Conservation (phyloP, 1,140 invertebrate genomes). For the Carposina sasakii region DNA sequence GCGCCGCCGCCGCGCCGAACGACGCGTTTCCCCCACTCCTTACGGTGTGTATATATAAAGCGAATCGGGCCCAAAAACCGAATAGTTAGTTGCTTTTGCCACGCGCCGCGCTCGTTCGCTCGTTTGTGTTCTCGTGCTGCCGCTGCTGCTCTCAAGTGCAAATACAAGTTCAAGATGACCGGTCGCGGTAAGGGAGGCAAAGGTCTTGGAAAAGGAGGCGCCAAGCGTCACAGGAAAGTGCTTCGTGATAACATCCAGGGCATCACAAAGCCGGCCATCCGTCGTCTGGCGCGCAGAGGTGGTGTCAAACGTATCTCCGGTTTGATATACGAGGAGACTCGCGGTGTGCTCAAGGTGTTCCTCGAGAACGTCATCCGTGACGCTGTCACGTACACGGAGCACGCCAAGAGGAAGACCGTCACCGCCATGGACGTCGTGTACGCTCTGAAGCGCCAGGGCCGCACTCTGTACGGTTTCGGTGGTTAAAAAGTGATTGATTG, state of each 20-base stretch:
- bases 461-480: constrained; percentile 76
- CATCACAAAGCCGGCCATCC: constrained; percentile 29
- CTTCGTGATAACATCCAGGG: constrained; percentile 81
- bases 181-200: constrained; percentile 80
- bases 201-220: constrained; percentile 79
- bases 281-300: constrained; percentile 79
- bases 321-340: constrained; percentile 30
- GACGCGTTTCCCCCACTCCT: too few relatives aligned
- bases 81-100: too few relatives aligned
- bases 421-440: constrained; percentile 92
- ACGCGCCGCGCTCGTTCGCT: too few relatives aligned
- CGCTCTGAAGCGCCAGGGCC: constrained; percentile 85
- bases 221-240: constrained; percentile 78
- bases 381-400: constrained; percentile 85
- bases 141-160: too few relatives aligned
- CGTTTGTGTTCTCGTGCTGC: too few relatives aligned
- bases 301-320: constrained; percentile 77
- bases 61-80: too few relatives aligned
- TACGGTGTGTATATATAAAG: too few relatives aligned
- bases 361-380: constrained; percentile 86
- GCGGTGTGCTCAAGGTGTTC: constrained; percentile 80
- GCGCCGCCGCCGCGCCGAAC: too few relatives aligned
- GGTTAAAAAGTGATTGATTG: too few relatives aligned
- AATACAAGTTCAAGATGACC: constrained; percentile 65
- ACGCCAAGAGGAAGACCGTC: constrained; percentile 86